Evolutionary conservation across 1,140 invertebrate genomes (phyloP).

Genomic region (Apis laboriosa): DNA sequence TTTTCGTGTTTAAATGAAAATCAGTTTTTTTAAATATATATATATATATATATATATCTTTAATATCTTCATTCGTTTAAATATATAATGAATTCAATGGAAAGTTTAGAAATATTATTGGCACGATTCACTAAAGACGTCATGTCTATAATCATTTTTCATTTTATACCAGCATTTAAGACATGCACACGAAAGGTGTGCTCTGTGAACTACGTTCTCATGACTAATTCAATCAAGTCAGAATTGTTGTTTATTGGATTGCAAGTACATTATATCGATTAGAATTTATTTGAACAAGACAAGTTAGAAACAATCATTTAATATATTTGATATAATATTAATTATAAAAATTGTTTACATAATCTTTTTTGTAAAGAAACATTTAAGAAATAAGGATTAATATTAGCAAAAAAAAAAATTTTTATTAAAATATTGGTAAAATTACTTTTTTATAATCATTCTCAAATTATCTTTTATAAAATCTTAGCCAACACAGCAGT

Average conservation of each 20-base stretch:
- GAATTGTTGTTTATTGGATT: slow-evolving; percentile 23
- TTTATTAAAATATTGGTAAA: too few relatives aligned
- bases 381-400: too few relatives aligned
- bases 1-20: too few relatives aligned
- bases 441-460: too few relatives aligned
- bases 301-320: not conserved
- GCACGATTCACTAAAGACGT: not conserved
- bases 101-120: not conserved
- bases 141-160: not conserved
- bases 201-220: slow-evolving; percentile 2
- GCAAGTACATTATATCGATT: slow-evolving; percentile 7
- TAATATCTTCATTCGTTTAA: too few relatives aligned
- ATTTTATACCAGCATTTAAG: not conserved
- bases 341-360: not conserved
- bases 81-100: too few relatives aligned
- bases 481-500: too few relatives aligned
- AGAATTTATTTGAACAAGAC: not conserved
- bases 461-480: too few relatives aligned
- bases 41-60: too few relatives aligned
- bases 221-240: slow-evolving; percentile 39
- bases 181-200: not conserved
- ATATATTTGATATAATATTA: not conserved
- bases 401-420: too few relatives aligned
- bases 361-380: too few relatives aligned
- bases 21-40: too few relatives aligned